Base-by-base conservation (phyloP, 1,140 invertebrate species). In the Drosophila pandora region DNA sequence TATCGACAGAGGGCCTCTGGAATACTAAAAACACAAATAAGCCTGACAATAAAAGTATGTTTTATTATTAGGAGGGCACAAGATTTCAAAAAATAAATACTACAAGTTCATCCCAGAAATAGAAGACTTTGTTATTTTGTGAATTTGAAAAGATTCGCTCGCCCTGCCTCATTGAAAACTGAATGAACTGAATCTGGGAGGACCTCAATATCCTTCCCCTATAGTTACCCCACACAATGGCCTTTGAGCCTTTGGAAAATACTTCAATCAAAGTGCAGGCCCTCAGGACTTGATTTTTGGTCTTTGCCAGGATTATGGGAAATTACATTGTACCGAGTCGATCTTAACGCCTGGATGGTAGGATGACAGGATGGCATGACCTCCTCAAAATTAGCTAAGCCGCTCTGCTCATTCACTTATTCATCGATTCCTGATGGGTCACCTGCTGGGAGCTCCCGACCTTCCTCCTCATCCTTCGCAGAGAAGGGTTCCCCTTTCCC, bases 311-410 rank as follows among this genome's bases (percentile, higher is more conserved):
- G 45, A 25, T 65, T 65, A 65, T 21, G 25, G 45, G 25, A 43
- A 63, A 64, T 52, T 64, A 67, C 60, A 21, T 32, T 32, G 63
- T 32, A 54, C 34, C 59, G 41, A 9, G 22, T 47, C 49, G 28
- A 68, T 68, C 61, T 45, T 64, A 47, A 28, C 39, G 60, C 34
- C 60, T 53, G 64, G 53, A 45, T 65, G 64, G 59, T 23, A 47
- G 41, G 64, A 64, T 34, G 45, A 62, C 32, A 47, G 41, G 64
- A 64, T 34, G 45, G 65, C 53, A 28, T 23, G 30, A 55, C 65
- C 37, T 65, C 39, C 39, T 54, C 28, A 1, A 45, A 68, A 68
- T 68, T 65, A 68, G 64, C 60, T 63, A 32, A 67, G 59, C 60
- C 34, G 39, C 22, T 13, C 59, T 50, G 37, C 28, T 13, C 47